These are phyloP conservation scores for Tachypleus tridentatus DNA, from an alignment of 1,140 invertebrate genomes.

Conservation along the genomic window DNA sequence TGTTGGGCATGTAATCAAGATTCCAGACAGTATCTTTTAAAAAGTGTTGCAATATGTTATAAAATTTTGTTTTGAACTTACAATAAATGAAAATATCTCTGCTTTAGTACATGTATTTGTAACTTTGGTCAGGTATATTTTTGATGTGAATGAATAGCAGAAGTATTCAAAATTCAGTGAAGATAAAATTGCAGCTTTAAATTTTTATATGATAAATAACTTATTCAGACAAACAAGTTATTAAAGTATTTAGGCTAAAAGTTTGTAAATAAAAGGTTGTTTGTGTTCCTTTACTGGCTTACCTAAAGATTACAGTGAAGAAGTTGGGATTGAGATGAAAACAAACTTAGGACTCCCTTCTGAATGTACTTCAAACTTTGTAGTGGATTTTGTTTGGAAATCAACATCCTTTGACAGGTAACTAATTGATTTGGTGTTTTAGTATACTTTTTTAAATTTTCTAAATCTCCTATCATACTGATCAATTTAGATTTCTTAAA, in stretches of 20 bases:
- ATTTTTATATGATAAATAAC: neutral
- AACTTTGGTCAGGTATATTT: too few species aligned
- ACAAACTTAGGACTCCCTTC: conserved; percentile 75
- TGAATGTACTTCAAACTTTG: conserved; percentile 88
- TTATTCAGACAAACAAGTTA: too few species aligned
- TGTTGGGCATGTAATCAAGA: conserved; percentile 93
- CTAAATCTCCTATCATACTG: too few species aligned
- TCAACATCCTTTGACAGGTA: conserved; percentile 96
- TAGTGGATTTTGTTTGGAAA: conserved; percentile 99
- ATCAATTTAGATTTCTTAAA: neutral
- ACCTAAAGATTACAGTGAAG: conserved; percentile 74
- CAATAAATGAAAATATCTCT: neutral
- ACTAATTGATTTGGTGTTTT: conserved; percentile 15
- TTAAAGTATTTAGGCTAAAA: too few species aligned
- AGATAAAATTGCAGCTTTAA: neutral
- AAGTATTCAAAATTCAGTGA: neutral
- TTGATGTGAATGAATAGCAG: too few species aligned
- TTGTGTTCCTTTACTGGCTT: too few species aligned
- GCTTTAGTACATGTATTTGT: too few species aligned
- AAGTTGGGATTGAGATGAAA: conserved; percentile 94
- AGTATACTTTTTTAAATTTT: conserved; percentile 7
- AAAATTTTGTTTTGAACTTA: neutral
- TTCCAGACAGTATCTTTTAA: conserved; percentile 68
- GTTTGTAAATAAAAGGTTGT: too few species aligned
- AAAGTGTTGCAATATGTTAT: too few species aligned